Conservation (phyloP, 2,888 invertebrate species). For the Trachelus iudaicus region DNA sequence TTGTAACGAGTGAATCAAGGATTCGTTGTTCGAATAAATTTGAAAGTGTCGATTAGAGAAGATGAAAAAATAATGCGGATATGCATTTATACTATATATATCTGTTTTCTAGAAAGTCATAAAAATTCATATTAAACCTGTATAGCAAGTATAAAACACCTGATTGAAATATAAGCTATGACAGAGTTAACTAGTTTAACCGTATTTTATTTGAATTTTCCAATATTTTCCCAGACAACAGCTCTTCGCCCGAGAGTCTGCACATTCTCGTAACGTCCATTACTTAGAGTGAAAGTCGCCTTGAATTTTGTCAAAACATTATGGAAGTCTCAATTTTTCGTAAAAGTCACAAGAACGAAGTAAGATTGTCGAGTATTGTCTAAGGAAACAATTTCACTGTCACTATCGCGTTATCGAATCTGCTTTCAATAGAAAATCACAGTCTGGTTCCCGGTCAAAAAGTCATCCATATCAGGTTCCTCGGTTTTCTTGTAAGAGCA, state of each 20-base stretch:
- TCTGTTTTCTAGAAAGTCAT: background rate
- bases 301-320: background rate
- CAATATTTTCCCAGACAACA: background rate
- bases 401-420: background rate
- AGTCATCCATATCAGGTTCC: background rate
- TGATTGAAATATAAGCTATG: background rate
- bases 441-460: background rate
- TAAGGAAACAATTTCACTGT: background rate
- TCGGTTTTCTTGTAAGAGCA: background rate
- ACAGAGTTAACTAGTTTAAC: background rate
- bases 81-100: too few species aligned
- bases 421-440: background rate
- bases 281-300: background rate
- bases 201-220: background rate
- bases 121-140: background rate
- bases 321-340: background rate
- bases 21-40: background rate
- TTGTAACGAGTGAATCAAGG: background rate
- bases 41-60: background rate
- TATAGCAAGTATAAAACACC: background rate
- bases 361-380: background rate
- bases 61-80: background rate
- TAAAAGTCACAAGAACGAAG: background rate
- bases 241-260: background rate
- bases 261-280: background rate